phyloP scores from a whole-genome alignment of 2,888 invertebrate genomes.

The Heteromurus nitidus region DNA sequence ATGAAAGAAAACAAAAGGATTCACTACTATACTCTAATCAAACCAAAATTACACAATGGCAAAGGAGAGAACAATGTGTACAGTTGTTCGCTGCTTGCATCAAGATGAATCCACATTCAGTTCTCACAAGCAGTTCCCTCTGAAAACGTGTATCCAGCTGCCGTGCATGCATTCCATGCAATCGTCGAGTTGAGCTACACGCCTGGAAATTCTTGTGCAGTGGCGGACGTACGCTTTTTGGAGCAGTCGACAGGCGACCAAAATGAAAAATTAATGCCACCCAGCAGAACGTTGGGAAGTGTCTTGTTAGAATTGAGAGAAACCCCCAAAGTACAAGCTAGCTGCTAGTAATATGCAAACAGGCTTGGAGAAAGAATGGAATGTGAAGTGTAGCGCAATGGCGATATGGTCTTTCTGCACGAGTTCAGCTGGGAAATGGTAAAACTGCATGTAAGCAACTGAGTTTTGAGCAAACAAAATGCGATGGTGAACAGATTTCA shows the following conservation, averaged over 20 bases:
- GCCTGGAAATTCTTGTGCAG: too few species aligned
- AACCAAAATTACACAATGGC: constrained; percentile 17
- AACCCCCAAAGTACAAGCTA: too few species aligned
- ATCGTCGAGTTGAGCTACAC: too few species aligned
- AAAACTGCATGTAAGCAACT: too few species aligned
- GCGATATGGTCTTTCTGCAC: neutral
- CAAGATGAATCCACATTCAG: too few species aligned
- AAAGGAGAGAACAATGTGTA: neutral
- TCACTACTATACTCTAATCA: neutral
- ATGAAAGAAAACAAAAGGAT: constrained; percentile 1
- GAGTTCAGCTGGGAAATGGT: neutral
- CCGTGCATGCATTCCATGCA: too few species aligned
- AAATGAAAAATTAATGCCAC: constrained; percentile 16
- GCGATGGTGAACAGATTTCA: neutral
- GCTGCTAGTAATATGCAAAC: constrained; percentile 10
- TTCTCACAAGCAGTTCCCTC: neutral
- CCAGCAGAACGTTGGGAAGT: neutral
- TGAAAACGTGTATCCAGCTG: neutral
- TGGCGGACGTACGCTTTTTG: too few species aligned
- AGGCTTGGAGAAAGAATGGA: neutral
- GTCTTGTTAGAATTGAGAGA: neutral
- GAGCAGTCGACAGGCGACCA: too few species aligned
- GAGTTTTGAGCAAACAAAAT: neutral
- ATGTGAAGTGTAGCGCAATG: neutral
- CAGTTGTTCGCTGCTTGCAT: neutral